Percentiles rank a stretch among this genome's conserved stretches.
phyloP scores from a whole-genome alignment of 53 echinoderm and acorn worm species.

The Crossaster papposus region DNA sequence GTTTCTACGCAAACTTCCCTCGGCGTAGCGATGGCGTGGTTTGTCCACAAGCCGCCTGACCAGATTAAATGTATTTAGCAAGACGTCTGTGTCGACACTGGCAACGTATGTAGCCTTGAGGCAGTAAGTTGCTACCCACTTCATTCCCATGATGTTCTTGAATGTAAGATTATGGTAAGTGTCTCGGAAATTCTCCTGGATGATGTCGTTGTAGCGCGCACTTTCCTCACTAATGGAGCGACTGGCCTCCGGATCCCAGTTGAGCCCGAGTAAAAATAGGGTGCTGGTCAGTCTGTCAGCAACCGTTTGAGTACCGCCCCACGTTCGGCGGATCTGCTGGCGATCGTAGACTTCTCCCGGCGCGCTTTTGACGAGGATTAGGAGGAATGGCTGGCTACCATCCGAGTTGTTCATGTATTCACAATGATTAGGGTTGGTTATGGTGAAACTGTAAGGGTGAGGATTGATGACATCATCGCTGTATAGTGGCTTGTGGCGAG shows the following conservation, averaged over 20 bases:
- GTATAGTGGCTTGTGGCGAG: no score
- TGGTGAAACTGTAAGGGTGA: no score
- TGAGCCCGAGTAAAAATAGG: conserved; percentile 21
- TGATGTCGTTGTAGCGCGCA: conserved; percentile 46
- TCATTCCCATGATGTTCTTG: conserved; percentile 55
- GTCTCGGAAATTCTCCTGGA: conserved; percentile 50
- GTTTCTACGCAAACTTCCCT: not conserved
- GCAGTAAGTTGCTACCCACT: conserved; percentile 49
- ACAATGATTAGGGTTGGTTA: conserved; percentile 18
- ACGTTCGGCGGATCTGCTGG: no score
- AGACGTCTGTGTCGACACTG: conserved; percentile 35
- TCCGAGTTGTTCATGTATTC: not conserved
- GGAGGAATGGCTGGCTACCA: not conserved
- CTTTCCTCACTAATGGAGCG: not conserved
- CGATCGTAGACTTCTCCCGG: conserved; percentile 22
- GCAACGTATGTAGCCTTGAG: conserved; percentile 27
- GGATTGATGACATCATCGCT: no score
- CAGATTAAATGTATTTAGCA: no score
- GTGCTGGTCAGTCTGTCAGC: no score
- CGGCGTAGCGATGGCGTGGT: no score
- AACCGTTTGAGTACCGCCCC: no score
- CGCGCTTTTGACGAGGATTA: conserved; percentile 38
- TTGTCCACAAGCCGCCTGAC: no score
- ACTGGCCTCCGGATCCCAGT: not conserved
- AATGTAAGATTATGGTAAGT: conserved; percentile 35